phyloP scores from a whole-genome alignment of 2,113 vertebrate species.

The Tapirus terrestris region DNA sequence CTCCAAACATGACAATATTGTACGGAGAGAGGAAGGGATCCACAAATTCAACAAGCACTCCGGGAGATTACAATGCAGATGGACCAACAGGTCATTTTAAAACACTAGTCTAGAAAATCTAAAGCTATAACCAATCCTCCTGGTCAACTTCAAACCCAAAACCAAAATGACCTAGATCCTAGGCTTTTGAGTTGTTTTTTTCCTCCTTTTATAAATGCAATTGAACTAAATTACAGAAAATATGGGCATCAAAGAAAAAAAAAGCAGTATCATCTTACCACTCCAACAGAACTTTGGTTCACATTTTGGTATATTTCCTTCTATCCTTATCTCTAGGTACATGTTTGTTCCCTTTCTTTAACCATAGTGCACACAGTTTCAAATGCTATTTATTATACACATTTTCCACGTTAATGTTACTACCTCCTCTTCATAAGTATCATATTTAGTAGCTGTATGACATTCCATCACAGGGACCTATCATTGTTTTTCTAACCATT shows the following conservation, averaged over 20 bases:
- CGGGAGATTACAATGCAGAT: not conserved
- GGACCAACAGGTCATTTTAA: slow-evolving; percentile 3
- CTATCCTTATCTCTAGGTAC: not conserved
- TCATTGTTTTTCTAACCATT: not conserved
- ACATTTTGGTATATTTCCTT: not conserved
- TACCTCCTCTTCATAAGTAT: not conserved
- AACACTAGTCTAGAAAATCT: not conserved
- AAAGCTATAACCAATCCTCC: not conserved
- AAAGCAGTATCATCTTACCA: not conserved
- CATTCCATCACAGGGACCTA: not conserved
- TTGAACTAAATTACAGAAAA: slow-evolving; percentile 12
- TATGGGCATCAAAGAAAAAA: not conserved
- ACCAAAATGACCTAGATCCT: not conserved
- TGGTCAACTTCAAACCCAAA: slow-evolving; percentile 33
- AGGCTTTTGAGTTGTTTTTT: not conserved
- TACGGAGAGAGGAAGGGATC: not conserved
- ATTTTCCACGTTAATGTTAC: not conserved
- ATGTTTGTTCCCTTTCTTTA: not conserved
- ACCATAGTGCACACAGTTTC: not conserved
- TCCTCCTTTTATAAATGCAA: not conserved
- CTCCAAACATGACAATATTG: not conserved
- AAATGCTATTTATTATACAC: not conserved
- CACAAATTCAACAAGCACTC: not conserved
- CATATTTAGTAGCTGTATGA: not conserved
- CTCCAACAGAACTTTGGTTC: not conserved